Base-by-base conservation (phyloP, 2,113 vertebrate species). In the Coracopsis vasa region DNA sequence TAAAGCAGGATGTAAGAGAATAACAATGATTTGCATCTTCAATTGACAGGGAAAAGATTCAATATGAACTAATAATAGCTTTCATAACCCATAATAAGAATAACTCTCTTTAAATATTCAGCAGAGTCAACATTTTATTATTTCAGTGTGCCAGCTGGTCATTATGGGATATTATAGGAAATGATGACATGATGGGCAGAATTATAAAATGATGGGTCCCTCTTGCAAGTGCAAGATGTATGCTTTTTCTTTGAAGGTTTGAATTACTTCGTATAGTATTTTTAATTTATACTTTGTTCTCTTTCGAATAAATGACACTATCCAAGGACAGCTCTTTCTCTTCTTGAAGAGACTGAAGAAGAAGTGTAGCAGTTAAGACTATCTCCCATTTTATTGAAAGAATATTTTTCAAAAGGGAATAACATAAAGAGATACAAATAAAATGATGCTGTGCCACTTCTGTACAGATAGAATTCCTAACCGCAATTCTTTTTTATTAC, bases 71-170 rank as follows among this genome's bases (percentile, higher is more conserved):
- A 94, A 90, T 69, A 91, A 94, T 61, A 91, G 24, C 37, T 29
- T 88, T 81, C 69, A 47, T 73, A 75, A 64, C 9, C 50, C 29
- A 42, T 69, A 92, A 73, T 44, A 96, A 91, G 54, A 88, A 73
- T 80, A 93, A 71, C 23, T 58, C 33, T 66, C 47, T 90, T 96
- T 79, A 96, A 90, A 95, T 94, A 95, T 96, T 94, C 51, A 28
- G 23, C 48, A 94, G 82, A 95, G 79, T 92, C 84, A 95, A 95
- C 89, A 86, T 95, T 92, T 92, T 61, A 90, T 96, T 97, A 90
- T 92, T 94, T 92, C 72, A 88, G 10, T 37, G 35, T 88, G 91
- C 61, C 94, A 96, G 91, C 92, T 95, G 91, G 87, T 90, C 75
- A 62, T 96, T 96, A 94, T 77, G 33, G 56, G 56, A 77, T 92